phyloP scores from a whole-genome alignment of 2,113 vertebrate genomes.

The Montifringilla adamsi region DNA sequence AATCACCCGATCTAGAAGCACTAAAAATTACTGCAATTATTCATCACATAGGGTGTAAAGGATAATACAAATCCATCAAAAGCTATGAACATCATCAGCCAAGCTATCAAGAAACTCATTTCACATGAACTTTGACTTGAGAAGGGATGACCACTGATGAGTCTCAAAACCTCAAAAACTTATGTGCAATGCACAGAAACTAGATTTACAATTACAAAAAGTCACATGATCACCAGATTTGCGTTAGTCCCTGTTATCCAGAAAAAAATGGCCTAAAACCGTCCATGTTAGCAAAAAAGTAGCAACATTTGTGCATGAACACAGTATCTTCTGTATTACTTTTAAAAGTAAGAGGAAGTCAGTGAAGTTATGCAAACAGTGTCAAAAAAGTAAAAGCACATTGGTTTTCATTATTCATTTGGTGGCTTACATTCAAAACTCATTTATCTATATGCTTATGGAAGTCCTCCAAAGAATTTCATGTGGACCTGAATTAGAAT shows the following conservation, averaged over 20 bases:
- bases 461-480: background rate
- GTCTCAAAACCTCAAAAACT: background rate
- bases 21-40: background rate
- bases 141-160: background rate
- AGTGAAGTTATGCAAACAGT: background rate
- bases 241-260: background rate
- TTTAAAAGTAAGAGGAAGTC: background rate
- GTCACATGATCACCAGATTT: background rate
- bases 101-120: background rate
- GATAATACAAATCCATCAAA: background rate
- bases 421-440: background rate
- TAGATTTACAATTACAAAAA: background rate
- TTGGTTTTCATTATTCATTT: background rate
- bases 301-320: background rate
- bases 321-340: background rate
- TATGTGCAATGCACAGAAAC: background rate
- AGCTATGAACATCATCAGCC: background rate
- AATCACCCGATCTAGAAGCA: background rate
- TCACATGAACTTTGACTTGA: accelerated
- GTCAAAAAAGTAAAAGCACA: background rate
- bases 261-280: background rate
- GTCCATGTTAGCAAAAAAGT: background rate
- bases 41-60: background rate
- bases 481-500: background rate
- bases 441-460: background rate